Evolutionary conservation across 2,888 invertebrate species (phyloP).

Genomic region (Sarcophaga caerulescens): DNA sequence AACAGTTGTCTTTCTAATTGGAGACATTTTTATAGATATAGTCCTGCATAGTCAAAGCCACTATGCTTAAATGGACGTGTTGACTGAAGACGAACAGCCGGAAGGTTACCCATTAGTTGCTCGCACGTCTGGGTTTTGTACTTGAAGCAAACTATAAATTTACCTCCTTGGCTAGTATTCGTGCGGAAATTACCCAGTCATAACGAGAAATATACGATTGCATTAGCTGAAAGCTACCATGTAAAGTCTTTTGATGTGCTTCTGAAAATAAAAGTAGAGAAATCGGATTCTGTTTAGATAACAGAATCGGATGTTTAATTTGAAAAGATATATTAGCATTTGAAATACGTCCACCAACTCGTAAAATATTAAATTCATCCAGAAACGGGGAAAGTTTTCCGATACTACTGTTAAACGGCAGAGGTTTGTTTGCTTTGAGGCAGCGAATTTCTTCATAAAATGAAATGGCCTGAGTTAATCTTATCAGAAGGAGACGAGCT

Average conservation of each 20-base stretch:
- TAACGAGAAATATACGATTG: not conserved
- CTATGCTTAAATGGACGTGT: not conserved
- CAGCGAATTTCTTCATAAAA: not conserved
- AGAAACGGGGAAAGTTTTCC: not conserved
- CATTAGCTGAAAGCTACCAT: constrained; percentile 16
- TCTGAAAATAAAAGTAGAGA: constrained; percentile 5
- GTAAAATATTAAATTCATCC: not conserved
- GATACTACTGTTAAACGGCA: not conserved
- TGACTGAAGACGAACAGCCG: not conserved
- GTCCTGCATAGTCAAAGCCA: not conserved
- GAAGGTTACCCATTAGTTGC: not conserved
- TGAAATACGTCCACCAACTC: constrained; percentile 16
- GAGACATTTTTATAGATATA: not conserved
- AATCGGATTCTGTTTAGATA: constrained; percentile 1
- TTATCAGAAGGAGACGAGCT: not conserved
- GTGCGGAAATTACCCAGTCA: constrained; percentile 3
- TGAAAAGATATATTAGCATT: not conserved
- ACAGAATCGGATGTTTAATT: constrained; percentile 11
- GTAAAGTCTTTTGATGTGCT: constrained; percentile 6
- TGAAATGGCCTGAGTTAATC: not conserved
- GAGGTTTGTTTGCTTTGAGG: not conserved
- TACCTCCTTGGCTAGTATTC: constrained; percentile 5
- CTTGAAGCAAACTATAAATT: constrained; percentile 2
- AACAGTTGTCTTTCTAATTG: not conserved
- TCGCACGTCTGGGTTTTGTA: not conserved